Evolutionary conservation across 2,113 vertebrate genomes (phyloP).

Genomic region (Gallinago paraguaiae): DNA sequence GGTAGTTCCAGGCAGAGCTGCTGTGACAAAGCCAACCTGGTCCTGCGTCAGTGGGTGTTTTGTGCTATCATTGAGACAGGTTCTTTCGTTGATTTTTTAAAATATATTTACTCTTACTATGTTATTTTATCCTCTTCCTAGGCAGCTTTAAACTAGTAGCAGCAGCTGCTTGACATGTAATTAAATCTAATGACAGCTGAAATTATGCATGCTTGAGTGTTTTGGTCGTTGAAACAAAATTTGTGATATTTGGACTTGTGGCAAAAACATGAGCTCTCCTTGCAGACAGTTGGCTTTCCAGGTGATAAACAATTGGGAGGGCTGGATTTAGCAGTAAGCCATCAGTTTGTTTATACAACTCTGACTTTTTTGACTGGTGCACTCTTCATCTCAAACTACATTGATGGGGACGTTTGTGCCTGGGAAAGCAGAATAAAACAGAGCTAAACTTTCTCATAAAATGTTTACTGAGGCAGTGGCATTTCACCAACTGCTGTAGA

Average conservation of each 20-base stretch:
- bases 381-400: fast-evolving
- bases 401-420: not conserved
- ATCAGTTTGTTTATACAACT: not conserved
- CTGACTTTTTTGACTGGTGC: not conserved
- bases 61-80: not conserved
- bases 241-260: not conserved
- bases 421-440: not conserved
- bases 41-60: not conserved
- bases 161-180: not conserved
- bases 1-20: not conserved
- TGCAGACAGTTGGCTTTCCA: not conserved
- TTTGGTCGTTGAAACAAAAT: not conserved
- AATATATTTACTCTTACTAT: not conserved
- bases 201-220: not conserved
- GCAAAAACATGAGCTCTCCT: not conserved
- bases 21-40: not conserved
- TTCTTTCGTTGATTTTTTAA: not conserved
- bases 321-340: not conserved
- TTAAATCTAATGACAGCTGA: conserved; percentile 1
- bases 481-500: not conserved
- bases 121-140: not conserved
- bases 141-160: not conserved
- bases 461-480: not conserved
- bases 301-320: not conserved
- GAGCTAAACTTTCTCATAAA: not conserved